phyloP scores from a whole-genome alignment of 2,888 invertebrate species.

The Andrena dorsata region DNA sequence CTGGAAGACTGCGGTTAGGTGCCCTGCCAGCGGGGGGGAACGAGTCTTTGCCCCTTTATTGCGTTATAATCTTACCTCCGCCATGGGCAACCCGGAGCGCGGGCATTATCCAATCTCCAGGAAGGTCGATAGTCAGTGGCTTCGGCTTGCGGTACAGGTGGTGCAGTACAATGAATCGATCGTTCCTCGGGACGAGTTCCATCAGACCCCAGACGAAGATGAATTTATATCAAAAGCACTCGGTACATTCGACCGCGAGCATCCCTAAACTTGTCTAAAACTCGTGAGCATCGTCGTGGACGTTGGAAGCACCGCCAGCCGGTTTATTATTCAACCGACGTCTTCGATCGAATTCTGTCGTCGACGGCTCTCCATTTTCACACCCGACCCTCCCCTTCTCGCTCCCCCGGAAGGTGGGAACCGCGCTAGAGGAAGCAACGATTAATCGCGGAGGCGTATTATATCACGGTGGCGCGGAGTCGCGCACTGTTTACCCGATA shows the following conservation, averaged over 20 bases:
- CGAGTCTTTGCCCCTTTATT: slow-evolving; percentile 52
- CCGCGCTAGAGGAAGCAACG: background rate
- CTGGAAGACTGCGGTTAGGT: slow-evolving; percentile 43
- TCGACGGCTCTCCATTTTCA: background rate
- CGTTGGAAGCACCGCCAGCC: no score
- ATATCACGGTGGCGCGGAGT: slow-evolving; percentile 6
- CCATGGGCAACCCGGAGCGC: slow-evolving; percentile 25
- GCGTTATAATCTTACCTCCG: slow-evolving; percentile 58
- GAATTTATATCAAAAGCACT: no score
- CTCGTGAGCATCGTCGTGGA: no score
- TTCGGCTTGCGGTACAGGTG: background rate
- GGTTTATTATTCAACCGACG: no score
- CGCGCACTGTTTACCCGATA: slow-evolving; percentile 58
- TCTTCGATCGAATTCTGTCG: no score
- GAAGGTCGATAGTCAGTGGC: slow-evolving; percentile 22
- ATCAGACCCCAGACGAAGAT: no score
- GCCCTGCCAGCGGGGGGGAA: slow-evolving; percentile 9
- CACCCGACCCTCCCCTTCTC: no score
- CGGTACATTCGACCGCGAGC: no score
- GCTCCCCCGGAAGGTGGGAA: background rate
- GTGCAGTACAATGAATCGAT: background rate
- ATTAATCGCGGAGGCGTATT: slow-evolving; percentile 34
- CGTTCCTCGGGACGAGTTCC: background rate
- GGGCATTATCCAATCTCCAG: slow-evolving; percentile 54
- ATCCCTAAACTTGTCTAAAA: no score